These are phyloP conservation scores for Moxostoma hubbsi DNA, from an alignment of 2,797 vertebrate genomes.

Conservation along the genomic window DNA sequence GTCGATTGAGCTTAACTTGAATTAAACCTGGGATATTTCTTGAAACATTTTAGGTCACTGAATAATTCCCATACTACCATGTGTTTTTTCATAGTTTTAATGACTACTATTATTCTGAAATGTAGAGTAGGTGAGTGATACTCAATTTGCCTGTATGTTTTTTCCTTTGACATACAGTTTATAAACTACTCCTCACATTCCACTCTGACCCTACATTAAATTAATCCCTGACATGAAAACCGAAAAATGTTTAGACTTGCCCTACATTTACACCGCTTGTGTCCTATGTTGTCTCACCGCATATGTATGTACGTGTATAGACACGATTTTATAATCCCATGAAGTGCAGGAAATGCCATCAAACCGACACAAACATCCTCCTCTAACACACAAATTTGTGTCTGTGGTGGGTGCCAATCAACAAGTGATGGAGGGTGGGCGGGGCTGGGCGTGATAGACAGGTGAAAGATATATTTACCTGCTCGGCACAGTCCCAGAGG, in stretches of 20 bases:
- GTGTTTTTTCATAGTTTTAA: too few relatives aligned
- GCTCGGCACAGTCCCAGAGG: conserved; percentile 89
- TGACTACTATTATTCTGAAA: too few relatives aligned
- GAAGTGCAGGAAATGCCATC: neutral
- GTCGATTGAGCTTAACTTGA: too few relatives aligned
- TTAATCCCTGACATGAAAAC: conserved; percentile 20
- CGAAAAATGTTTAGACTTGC: conserved; percentile 14
- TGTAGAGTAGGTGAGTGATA: neutral
- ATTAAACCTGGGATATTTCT: too few relatives aligned
- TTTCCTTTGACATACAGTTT: neutral
- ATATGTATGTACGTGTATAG: neutral
- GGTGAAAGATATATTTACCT: conserved; percentile 73
- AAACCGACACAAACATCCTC: conserved; percentile 3
- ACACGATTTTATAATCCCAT: neutral
- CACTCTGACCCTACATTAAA: conserved; percentile 8
- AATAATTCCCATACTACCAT: too few relatives aligned
- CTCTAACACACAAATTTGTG: neutral
- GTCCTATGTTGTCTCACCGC: conserved; percentile 1
- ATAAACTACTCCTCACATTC: neutral
- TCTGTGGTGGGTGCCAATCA: neutral
- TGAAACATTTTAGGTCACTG: too few relatives aligned
- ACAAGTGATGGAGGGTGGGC: neutral
- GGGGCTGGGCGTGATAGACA: neutral
- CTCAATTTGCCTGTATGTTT: neutral
- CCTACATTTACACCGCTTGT: neutral